Percentiles rank a stretch among this genome's conserved stretches.
These are phyloP conservation scores for Drosophila aff. DNA, from an alignment of 1,140 invertebrate species.

Conservation along the genomic window DNA sequence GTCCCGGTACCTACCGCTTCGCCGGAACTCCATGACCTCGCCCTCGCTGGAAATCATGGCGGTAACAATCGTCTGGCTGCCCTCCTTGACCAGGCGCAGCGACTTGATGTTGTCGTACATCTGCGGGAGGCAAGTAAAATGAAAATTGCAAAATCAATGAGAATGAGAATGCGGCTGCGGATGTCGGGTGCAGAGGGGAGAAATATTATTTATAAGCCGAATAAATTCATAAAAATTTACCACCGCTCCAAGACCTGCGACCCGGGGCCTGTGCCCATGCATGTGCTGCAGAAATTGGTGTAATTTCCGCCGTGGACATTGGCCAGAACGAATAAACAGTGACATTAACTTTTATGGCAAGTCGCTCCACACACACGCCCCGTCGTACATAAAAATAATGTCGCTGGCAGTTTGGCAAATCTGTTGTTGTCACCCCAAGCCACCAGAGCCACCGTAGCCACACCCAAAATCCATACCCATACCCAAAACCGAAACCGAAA, in stretches of 20 bases:
- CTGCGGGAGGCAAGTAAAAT: constrained; percentile 82
- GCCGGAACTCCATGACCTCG: constrained; percentile 94
- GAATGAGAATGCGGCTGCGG: constrained; percentile 36
- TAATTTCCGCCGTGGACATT: constrained; percentile 82
- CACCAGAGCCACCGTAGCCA: not conserved
- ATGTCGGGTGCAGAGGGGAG: not conserved
- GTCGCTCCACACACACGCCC: constrained; percentile 40
- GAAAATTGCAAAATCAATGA: constrained; percentile 80
- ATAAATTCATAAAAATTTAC: constrained; percentile 84
- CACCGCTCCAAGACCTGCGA: constrained; percentile 26
- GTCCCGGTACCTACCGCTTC: constrained; percentile 81
- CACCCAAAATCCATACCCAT: constrained; percentile 12
- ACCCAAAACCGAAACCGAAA: constrained; percentile 12
- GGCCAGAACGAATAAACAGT: constrained; percentile 84
- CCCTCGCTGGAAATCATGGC: constrained; percentile 94
- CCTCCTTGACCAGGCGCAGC: constrained; percentile 88
- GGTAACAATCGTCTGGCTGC: constrained; percentile 88
- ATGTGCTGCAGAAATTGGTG: constrained; percentile 79
- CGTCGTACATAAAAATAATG: constrained; percentile 79
- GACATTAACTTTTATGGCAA: constrained; percentile 83
- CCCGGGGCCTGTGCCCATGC: constrained; percentile 37
- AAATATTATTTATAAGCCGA: constrained; percentile 79
- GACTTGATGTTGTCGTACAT: constrained; percentile 96
- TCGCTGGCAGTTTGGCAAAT: constrained; percentile 77
- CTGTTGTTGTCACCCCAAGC: constrained; percentile 70